Evolutionary conservation across 2,888 invertebrate species (phyloP).

Genomic region (Drosophila pseudotalamancana): DNA sequence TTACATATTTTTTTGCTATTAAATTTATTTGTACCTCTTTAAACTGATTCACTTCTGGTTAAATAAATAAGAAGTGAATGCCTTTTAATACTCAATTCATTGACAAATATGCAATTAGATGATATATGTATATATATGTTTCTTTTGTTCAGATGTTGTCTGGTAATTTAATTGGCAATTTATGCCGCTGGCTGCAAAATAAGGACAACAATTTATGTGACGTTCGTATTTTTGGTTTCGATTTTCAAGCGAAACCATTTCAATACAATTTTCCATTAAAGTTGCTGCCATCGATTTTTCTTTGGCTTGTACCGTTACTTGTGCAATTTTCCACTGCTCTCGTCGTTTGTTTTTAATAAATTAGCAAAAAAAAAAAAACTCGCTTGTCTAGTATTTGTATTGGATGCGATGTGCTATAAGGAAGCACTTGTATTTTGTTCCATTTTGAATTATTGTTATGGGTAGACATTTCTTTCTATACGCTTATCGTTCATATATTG

Average conservation of each 20-base stretch:
- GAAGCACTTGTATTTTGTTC: slow-evolving; percentile 21
- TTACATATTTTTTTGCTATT: no score
- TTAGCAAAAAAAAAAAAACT: slow-evolving; percentile 55
- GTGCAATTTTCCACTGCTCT: slow-evolving; percentile 38
- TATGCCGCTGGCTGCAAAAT: slow-evolving; percentile 8
- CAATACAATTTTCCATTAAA: slow-evolving; percentile 34
- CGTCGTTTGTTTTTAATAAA: slow-evolving; percentile 63
- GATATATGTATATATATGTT: background rate
- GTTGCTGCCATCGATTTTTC: slow-evolving; percentile 26
- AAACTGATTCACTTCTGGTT: no score
- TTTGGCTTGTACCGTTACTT: slow-evolving; percentile 27
- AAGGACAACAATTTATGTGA: slow-evolving; percentile 19
- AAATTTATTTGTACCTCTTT: no score
- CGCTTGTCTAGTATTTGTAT: slow-evolving; percentile 9
- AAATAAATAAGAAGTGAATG: no score
- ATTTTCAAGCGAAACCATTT: slow-evolving; percentile 18
- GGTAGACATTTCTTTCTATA: slow-evolving; percentile 35
- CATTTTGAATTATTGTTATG: slow-evolving; percentile 69
- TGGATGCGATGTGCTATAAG: background rate
- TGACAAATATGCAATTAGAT: background rate
- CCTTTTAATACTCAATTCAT: no score
- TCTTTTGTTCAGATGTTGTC: slow-evolving; percentile 1
- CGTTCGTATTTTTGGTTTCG: slow-evolving; percentile 16
- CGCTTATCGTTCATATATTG: slow-evolving; percentile 69
- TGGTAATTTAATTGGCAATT: slow-evolving; percentile 41